A percentile compares a stretch with the other conserved stretches of the same genome.
phyloP scores from a whole-genome alignment of 2,113 vertebrate species.

The Guaruba guarouba region DNA sequence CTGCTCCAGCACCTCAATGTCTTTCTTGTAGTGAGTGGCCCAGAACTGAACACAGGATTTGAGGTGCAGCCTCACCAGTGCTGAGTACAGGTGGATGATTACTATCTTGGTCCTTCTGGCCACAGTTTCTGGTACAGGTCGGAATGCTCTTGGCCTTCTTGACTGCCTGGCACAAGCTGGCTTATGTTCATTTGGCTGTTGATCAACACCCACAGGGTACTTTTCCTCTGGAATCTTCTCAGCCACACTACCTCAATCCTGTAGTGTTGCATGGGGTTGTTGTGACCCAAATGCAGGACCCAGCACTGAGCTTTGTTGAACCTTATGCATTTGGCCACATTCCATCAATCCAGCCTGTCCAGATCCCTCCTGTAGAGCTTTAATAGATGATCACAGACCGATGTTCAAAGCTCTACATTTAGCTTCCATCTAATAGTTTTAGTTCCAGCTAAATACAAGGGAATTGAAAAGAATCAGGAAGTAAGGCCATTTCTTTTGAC shows the following conservation, averaged over 20 bases:
- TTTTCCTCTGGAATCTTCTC: accelerated
- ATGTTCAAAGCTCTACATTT: conserved; percentile 61
- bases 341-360: neutral
- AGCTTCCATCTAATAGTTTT: conserved; percentile 52
- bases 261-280: accelerated
- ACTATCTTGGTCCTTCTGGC: neutral
- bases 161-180: neutral
- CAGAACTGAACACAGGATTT: neutral
- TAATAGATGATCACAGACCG: conserved; percentile 59
- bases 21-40: neutral
- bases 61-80: neutral
- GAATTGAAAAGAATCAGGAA: conserved; percentile 31
- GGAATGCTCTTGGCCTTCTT: neutral
- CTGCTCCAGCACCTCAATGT: neutral
- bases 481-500: conserved; percentile 14
- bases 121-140: neutral
- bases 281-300: neutral
- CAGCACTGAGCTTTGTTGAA: accelerated
- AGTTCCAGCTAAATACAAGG: conserved; percentile 29
- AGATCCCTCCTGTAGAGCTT: neutral
- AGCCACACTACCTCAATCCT: neutral
- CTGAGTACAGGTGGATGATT: accelerated
- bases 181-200: accelerated
- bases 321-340: accelerated
- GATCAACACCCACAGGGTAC: accelerated